A percentile compares a stretch with the other conserved stretches of the same genome.
Evolutionary conservation across 2,888 invertebrate species (phyloP).

Genomic region (Tipula vernalis): DNA sequence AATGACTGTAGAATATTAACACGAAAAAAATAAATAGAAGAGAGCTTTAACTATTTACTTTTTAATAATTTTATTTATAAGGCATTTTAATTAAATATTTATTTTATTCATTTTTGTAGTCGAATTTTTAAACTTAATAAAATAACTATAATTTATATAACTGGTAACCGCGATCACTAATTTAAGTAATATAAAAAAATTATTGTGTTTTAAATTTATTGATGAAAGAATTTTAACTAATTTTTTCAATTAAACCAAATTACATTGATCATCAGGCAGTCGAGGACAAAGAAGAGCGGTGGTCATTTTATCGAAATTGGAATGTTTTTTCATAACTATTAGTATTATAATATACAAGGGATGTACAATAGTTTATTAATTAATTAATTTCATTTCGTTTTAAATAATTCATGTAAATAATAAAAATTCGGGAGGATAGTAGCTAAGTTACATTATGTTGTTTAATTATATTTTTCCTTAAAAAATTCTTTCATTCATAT

Average conservation of each 20-base stretch:
- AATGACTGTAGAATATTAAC: not conserved
- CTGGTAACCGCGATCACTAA: not conserved
- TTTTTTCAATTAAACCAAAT: not conserved
- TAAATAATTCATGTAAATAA: not conserved
- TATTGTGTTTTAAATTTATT: not conserved
- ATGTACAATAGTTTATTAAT: not conserved
- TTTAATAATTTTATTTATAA: not conserved
- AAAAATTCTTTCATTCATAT: not conserved
- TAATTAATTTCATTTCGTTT: not conserved
- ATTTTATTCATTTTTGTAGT: not conserved
- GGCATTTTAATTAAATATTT: not conserved
- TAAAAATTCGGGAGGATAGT: not conserved
- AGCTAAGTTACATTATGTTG: not conserved
- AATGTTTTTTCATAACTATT: not conserved
- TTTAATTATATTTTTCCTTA: not conserved
- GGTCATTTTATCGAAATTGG: not conserved
- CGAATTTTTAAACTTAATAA: not conserved
- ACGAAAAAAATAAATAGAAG: not conserved
- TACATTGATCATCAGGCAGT: not conserved
- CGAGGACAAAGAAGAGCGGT: not conserved
- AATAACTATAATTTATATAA: not conserved
- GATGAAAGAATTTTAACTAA: not conserved
- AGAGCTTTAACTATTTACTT: not conserved
- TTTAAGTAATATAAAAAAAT: not conserved
- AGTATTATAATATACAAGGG: not conserved